These are phyloP conservation scores for Calliphora vomitoria DNA, from an alignment of 2,888 invertebrate species.

Conservation along the genomic window DNA sequence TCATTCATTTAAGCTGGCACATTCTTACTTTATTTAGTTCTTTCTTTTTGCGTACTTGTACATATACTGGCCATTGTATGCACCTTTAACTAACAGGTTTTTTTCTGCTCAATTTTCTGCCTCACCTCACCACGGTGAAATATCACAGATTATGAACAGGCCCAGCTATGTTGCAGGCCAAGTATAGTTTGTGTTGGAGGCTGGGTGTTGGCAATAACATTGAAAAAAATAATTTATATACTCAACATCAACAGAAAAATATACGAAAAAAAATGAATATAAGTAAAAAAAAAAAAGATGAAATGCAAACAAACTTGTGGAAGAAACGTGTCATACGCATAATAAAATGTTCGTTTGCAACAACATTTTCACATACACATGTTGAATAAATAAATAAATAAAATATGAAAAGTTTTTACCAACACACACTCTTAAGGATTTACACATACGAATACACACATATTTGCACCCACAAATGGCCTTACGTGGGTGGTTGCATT, in stretches of 20 bases:
- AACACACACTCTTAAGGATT: background rate
- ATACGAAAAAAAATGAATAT: background rate
- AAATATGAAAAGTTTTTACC: conserved; percentile 34
- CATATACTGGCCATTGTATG: conserved; percentile 30
- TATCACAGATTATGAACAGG: background rate
- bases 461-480: background rate
- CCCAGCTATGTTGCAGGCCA: conserved; percentile 15
- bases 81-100: conserved; percentile 35
- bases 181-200: background rate
- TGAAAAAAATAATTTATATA: conserved; percentile 37
- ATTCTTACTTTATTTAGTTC: no score
- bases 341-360: conserved; percentile 53
- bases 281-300: conserved; percentile 1
- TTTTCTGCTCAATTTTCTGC: conserved; percentile 29
- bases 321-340: conserved; percentile 64
- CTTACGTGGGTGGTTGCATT: background rate
- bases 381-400: conserved; percentile 54
- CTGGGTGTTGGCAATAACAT: conserved; percentile 57
- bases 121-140: conserved; percentile 23
- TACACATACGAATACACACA: background rate
- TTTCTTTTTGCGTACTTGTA: background rate
- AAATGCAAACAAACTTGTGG: conserved; percentile 51
- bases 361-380: conserved; percentile 37
- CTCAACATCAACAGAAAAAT: background rate
- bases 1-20: conserved; percentile 24